Evolutionary conservation across 2,797 vertebrate genomes (phyloP), one percentile per base, ranked within the genome.

Genomic region (Diceros bicornis): DNA sequence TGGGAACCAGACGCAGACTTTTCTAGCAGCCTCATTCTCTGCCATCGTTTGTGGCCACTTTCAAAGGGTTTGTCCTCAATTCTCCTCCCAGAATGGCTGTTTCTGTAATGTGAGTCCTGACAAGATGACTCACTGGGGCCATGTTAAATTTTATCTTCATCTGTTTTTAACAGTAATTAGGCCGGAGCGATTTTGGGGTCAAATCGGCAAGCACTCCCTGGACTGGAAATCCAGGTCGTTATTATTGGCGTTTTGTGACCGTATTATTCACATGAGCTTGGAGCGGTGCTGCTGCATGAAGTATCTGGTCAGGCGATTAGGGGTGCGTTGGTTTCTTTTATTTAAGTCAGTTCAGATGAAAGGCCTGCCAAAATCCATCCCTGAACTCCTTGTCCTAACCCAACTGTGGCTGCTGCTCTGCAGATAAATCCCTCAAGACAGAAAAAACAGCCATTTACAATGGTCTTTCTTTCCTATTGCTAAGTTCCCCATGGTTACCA

Each of bases 71-170:
- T 97, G 96, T 98, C 96, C 97, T 98, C 94, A 41, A 85, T 92
- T 97, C 98, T 98, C 90, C 97, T 96, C 96, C 74, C 92, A 95
- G 89, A 98, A 97, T 32, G 79, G 89, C 78, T 78, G 9, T 83
- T 96, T 97, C 97, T 96, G 57, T 91, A 98, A 98, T 83, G 64
- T 79, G 97, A 98, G 92, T 97, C 95, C 93, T 87, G 78, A 94
- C 89, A 55, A 79, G 95, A 92, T 98, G 98, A 98, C 95, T 98
- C 98, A 97, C 64, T 91, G 84, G 83, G 94, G 89, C 91, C 55
- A 57, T 93, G 95, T 97, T 97, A 93, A 97, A 96, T 97, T 97
- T 98, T 97, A 98, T 98, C 98, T 98, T 98, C 98, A 98, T 98
- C 96, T 98, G 94, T 97, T 98, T 86, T 97, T 97, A 96, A 97